Evolutionary conservation across 2,888 invertebrate species (phyloP).

Genomic region (Julus scandinavius): DNA sequence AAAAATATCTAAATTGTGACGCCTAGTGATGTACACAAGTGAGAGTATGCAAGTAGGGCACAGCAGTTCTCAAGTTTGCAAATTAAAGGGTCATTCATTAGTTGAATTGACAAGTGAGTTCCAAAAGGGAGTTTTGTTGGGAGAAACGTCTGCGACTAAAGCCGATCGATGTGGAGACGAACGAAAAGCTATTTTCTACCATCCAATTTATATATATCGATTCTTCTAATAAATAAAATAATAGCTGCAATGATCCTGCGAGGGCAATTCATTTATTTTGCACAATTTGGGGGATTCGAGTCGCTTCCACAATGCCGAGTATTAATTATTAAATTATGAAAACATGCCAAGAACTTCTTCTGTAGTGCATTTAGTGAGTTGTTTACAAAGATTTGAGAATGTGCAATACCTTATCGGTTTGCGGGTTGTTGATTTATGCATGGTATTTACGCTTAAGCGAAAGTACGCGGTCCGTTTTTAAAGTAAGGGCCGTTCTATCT

Average conservation of each 20-base stretch:
- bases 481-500: too few relatives aligned
- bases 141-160: not conserved
- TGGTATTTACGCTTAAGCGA: too few relatives aligned
- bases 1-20: not conserved
- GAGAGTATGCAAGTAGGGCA: not conserved
- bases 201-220: constrained; percentile 24
- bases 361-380: not conserved
- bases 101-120: not conserved
- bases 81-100: constrained; percentile 20
- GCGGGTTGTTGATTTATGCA: too few relatives aligned
- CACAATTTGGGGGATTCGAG: not conserved
- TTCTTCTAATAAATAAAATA: constrained; percentile 17
- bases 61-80: not conserved
- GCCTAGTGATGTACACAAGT: constrained; percentile 14
- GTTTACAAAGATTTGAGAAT: too few relatives aligned
- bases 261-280: constrained; percentile 13
- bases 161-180: not conserved
- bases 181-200: not conserved
- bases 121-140: not conserved
- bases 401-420: too few relatives aligned
- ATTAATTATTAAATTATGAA: not conserved
- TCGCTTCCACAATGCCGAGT: not conserved
- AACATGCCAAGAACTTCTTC: not conserved
- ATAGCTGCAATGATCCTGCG: not conserved
- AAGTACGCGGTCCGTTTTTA: too few relatives aligned